Base-by-base conservation (phyloP, 2,888 invertebrate genomes). In the Tiliacea citrago region DNA sequence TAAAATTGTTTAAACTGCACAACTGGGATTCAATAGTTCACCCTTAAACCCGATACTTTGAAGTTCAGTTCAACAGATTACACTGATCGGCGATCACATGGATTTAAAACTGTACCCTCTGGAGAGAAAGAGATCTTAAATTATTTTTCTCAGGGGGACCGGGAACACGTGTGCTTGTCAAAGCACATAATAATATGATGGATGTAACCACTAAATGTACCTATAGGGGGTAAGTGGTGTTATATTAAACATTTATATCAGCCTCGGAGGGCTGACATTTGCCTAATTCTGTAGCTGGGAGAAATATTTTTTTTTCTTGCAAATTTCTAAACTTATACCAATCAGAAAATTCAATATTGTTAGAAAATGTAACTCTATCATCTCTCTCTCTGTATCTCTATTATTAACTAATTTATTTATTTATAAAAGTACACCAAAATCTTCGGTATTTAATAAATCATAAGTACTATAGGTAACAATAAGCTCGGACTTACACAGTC, bases 181-280 rank as follows among this genome's bases (percentile, higher is more conserved):
- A 80, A 77, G 78, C 81, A 85, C n/a, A n/a, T n/a, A n/a, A n/a
- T n/a, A 88, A 82, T 82, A 87, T 90, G 89, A 90, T 89, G 80
- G 86, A 90, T 90, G 73, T 81, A 69, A 76, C 74, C 62, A 51
- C 47, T 57, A 63, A 77, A 67, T 57, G 79, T 83, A 73, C 79
- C 2, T 60, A 39, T 21, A 82, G 81, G 63, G 18, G 53, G 24
- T 72, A 72, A 78, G 42, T 72, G 60, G 21, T 45, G 35, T 77
- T 57, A 42, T 45, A 35, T 42, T 47, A 63, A 47, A 72, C 35
- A 73, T 71, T 73, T 21, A 12, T n/a, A 51, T 13, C 39, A 61
- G 39, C 42, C 18, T 76, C 61, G 47, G 47, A 62, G 47, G 29
- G 9, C 62, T 49, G 13, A 47, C 29, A 65, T 63, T 63, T 65